phyloP scores from a whole-genome alignment of 1,140 invertebrate genomes.

The Lepidostoma basale region DNA sequence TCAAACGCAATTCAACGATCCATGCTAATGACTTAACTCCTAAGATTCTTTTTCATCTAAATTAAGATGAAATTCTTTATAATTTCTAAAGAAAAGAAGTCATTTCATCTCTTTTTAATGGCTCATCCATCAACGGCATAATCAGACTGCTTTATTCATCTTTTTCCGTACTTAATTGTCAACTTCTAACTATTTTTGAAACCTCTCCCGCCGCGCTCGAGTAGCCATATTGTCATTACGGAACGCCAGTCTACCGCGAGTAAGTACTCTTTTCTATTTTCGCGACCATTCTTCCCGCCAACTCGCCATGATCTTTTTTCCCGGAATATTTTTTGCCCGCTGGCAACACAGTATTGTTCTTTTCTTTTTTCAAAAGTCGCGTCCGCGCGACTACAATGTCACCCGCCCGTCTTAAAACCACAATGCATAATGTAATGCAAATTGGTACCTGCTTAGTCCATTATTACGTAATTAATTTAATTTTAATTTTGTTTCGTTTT shows the following conservation, averaged over 20 bases:
- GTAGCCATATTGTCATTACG: slow-evolving; percentile 12
- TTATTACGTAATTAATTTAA: too few relatives aligned
- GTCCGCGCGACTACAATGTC: not conserved
- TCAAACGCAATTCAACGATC: too few relatives aligned
- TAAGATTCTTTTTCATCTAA: too few relatives aligned
- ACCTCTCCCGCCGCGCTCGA: not conserved
- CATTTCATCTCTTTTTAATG: too few relatives aligned
- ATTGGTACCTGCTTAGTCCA: too few relatives aligned
- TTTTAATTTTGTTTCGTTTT: too few relatives aligned
- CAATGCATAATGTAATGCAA: not conserved
- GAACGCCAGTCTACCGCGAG: not conserved
- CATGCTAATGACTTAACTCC: too few relatives aligned
- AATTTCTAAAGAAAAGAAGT: too few relatives aligned
- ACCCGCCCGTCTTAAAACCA: not conserved
- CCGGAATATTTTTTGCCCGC: slow-evolving; percentile 14
- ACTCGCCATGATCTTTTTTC: slow-evolving; percentile 25
- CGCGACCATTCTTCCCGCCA: slow-evolving; percentile 19
- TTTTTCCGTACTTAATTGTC: not conserved
- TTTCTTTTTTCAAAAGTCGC: not conserved
- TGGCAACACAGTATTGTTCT: slow-evolving; percentile 18
- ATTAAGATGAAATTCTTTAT: too few relatives aligned
- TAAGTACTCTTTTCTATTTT: slow-evolving; percentile 21
- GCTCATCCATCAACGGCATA: too few relatives aligned
- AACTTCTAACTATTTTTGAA: not conserved
- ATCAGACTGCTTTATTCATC: not conserved